Evolutionary conservation across 2,888 invertebrate species (phyloP), one percentile per base, ranked within the genome.

Genomic region (Microchrysa polita): DNA sequence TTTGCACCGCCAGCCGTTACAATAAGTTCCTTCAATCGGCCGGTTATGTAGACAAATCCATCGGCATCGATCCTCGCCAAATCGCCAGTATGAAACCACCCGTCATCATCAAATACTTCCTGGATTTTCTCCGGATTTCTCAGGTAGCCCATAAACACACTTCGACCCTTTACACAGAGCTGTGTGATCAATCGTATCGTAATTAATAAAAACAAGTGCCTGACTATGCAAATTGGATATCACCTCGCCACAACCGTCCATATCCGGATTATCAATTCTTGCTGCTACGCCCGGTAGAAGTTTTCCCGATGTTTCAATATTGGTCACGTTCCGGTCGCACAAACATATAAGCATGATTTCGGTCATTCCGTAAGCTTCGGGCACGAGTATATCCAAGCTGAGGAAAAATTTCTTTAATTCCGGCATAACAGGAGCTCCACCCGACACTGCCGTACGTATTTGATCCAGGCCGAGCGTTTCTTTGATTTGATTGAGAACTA

Each of bases 1-100:
- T 97, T 97, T 86, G 97, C 97, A 42, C 97, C 97, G 34, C 97
- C 97, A 59, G 97, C 96, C 1, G 97, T 97, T 78, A 97, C 96
- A 61, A 97, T 86, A 57, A 97, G 82, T 84, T 97, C 97, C 90
- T 90, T 90, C 77, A 89, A 88, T 76, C 90, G 88, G 74, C 95
- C 95, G 20, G 94, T 95, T 77, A 95, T 90, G 77, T 88, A 91
- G 0, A 95, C 83, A 79, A 89, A 90, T 59, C 92, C 93, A 77
- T 91, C 89, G 65, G 89, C 88, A 80, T 96, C 95, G 1, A 92
- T 85, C 77, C 87, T 88, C 44, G 96, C 97, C 34, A 96, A 86
- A 83, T 97, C 97, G 5, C 97, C 97, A 0, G 94, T 91, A 81
- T 92, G 93, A 73, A 97, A 83, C 94, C 95, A 96, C 14, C 93